Evolutionary conservation across 2,113 vertebrate species (phyloP).

Genomic region (Xiphophorus couchianus): DNA sequence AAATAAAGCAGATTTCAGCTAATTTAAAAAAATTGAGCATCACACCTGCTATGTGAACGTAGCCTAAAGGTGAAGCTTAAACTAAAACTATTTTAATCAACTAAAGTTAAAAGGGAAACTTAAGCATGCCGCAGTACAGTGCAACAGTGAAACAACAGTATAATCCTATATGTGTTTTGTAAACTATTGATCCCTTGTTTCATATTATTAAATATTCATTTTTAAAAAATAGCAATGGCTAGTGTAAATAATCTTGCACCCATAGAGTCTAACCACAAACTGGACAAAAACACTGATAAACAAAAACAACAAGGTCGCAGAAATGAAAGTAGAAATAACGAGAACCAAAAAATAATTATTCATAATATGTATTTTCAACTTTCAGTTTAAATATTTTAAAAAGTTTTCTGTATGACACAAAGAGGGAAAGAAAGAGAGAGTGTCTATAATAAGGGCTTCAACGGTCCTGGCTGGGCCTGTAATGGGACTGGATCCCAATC

Average conservation of each 20-base stretch:
- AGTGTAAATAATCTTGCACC: neutral
- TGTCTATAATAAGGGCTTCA: slow-evolving; percentile 72
- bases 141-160: too few species aligned
- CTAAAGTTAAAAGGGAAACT: too few species aligned
- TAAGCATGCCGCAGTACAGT: too few species aligned
- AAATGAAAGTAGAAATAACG: slow-evolving; percentile 53
- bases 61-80: too few species aligned
- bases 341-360: slow-evolving; percentile 59
- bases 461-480: slow-evolving; percentile 63
- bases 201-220: neutral
- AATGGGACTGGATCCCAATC: slow-evolving; percentile 83
- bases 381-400: slow-evolving; percentile 76
- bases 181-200: neutral
- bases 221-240: neutral
- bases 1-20: too few species aligned
- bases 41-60: too few species aligned
- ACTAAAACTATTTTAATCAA: too few species aligned
- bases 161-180: neutral
- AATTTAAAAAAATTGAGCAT: too few species aligned
- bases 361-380: slow-evolving; percentile 75
- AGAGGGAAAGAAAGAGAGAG: slow-evolving; percentile 22
- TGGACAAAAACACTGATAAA: slow-evolving; percentile 50
- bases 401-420: slow-evolving; percentile 51
- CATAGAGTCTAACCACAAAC: slow-evolving; percentile 24
- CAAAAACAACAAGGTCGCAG: slow-evolving; percentile 48